These are phyloP conservation scores for Palythoa grandis DNA, from an alignment of 92 coral and sea anemone genomes.

Conservation along the genomic window DNA sequence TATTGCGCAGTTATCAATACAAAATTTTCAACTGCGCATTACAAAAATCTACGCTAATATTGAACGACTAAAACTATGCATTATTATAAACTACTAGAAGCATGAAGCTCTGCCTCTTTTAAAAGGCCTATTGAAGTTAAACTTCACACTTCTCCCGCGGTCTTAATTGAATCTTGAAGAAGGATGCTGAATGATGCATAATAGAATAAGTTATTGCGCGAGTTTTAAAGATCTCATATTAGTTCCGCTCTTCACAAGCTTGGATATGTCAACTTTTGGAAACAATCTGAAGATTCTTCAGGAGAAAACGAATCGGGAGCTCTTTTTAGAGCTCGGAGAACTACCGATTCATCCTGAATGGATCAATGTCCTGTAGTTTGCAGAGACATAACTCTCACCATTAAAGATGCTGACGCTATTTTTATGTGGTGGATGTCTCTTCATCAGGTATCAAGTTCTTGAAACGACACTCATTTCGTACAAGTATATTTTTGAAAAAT, in stretches of 20 bases:
- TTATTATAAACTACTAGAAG: no score
- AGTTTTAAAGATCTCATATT: background rate
- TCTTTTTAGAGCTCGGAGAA: slow-evolving; percentile 10
- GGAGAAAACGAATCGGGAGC: slow-evolving; percentile 8
- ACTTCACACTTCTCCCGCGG: background rate
- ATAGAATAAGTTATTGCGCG: background rate
- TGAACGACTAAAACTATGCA: no score
- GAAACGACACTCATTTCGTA: background rate
- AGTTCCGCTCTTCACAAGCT: background rate
- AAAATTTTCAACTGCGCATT: no score
- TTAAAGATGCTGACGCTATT: background rate
- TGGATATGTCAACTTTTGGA: background rate
- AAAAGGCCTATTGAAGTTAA: no score
- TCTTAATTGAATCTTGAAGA: no score
- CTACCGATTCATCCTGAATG: background rate
- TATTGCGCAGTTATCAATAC: background rate
- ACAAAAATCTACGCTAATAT: no score
- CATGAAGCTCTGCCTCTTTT: slow-evolving; percentile 6
- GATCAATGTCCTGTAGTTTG: slow-evolving; percentile 14
- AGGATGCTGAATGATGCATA: no score
- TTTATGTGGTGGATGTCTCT: background rate
- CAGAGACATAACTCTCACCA: slow-evolving; percentile 5
- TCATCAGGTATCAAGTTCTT: slow-evolving; percentile 14
- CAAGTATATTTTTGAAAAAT: background rate
- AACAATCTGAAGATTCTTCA: background rate